Base-by-base conservation (phyloP, 2,888 invertebrate species). In the Clitarchus hookeri region DNA sequence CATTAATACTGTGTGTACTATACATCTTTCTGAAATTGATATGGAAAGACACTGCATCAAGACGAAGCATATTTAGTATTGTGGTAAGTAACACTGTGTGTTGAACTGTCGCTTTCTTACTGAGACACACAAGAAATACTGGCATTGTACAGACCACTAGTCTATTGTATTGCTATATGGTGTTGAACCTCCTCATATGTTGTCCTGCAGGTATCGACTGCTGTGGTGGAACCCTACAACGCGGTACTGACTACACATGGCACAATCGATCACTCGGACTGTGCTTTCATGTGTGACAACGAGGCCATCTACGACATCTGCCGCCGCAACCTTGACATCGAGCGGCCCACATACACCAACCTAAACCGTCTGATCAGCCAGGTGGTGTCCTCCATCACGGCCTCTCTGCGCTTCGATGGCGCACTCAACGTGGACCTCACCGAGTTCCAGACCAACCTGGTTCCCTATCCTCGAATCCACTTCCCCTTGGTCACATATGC, bases 401-500 rank as follows among this genome's bases (percentile, higher is more conserved):
- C 94, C 1, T 94, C 94, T 6, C 91, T 94, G 79, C 92, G 94
- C 80, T 94, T 94, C 90, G 94, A 93, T 89, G 94, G 94, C 48
- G 94, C 94, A 4, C 91, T 94, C 78, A 94, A 94, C 90, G 94
- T 94, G 27, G 94, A 94, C 89, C 90, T 94, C 65, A 94, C 93
- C 2, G 94, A 94, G 89, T 94, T 94, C 90, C 94, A 94, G 90
- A 93, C 93, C 85, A 93, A 93, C 89, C 90, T 93, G 88, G 93
- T 94, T n/a, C 94, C 94, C 25, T 94, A 94, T 89, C 94, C 94
- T 0, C 92, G 94, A 85, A 94, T 94, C 88, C 94, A 95, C 87
- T 94, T 95, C 90, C 94, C 94, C 0, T 90, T 95, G 87, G 91
- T 90, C 88, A 91, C 94, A 65, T 92, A 92, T 89, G 91, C 92